phyloP scores from a whole-genome alignment of 2,797 vertebrate species.

The Pseudochirops cupreus region DNA sequence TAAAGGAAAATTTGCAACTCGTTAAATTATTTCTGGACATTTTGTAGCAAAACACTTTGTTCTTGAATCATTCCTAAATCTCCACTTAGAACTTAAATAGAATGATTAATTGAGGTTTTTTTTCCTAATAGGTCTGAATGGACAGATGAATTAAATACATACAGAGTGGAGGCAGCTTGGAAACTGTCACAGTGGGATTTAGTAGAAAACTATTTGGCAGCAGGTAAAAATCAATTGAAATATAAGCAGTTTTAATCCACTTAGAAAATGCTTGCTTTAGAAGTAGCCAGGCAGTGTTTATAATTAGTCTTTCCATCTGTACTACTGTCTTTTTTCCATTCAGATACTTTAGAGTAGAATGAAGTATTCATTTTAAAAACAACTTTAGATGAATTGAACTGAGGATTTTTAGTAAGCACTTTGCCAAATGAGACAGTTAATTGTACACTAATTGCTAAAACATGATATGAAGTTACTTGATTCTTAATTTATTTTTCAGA shows the following conservation, averaged over 20 bases:
- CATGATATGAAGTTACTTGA: slow-evolving; percentile 27
- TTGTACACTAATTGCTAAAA: background rate
- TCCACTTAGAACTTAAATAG: slow-evolving; percentile 42
- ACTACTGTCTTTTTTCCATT: slow-evolving; percentile 16
- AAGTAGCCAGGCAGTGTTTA: slow-evolving; percentile 32
- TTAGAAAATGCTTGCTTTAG: slow-evolving; percentile 48
- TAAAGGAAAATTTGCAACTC: slow-evolving; percentile 37
- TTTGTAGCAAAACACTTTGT: slow-evolving; percentile 44
- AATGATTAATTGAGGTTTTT: slow-evolving; percentile 33
- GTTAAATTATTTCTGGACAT: slow-evolving; percentile 23
- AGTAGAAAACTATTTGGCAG: slow-evolving; percentile 95
- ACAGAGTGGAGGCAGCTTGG: slow-evolving; percentile 98
- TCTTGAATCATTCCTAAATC: slow-evolving; percentile 20
- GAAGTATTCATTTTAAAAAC: slow-evolving; percentile 15
- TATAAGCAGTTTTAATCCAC: slow-evolving; percentile 48
- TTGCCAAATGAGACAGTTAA: slow-evolving; percentile 36
- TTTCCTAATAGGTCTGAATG: slow-evolving; percentile 90
- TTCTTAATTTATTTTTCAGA: slow-evolving; percentile 85
- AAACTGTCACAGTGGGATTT: slow-evolving; percentile 97
- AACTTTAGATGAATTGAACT: background rate
- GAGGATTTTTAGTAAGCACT: slow-evolving; percentile 44
- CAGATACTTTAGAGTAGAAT: slow-evolving; percentile 46
- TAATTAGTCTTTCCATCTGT: slow-evolving; percentile 41
- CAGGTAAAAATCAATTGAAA: slow-evolving; percentile 86
- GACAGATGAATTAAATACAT: slow-evolving; percentile 96